Base-by-base conservation (phyloP, 2,113 vertebrate genomes). In the Salvelinus alpinus region DNA sequence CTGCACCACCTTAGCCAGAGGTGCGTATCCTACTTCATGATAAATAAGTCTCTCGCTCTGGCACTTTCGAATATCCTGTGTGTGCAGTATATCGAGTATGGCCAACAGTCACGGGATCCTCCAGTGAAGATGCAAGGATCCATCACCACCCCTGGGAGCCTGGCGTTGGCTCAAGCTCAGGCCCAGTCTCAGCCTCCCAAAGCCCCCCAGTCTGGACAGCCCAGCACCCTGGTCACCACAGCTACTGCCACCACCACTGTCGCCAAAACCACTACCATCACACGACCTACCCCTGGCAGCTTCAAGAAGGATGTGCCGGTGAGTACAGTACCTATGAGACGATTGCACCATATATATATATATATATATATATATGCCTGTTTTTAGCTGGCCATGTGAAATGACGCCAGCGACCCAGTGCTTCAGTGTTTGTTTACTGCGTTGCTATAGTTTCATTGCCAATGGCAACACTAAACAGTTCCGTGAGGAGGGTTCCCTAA, bases 81-180 rank as follows among this genome's bases (percentile, higher is more conserved):
- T 73, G 90, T 91, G 73, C 82, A 99, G 98, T 99, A 99, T 92
- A 98, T 99, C 22, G 97, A 99, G 86, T 99, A 99, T 59, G 98
- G 97, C 85, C 98, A 99, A 87, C 98, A 99, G 84, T 99, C 98
- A 82, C 94, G 98, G 94, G 98, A 99, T 82, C 98, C 98, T 92
- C 98, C 98, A 81, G 98, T 98, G 92, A 99, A 99, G 94, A 99
- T 99, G 97, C 98, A 99, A 86, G 98, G 97, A 60, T 98, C 97
- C 79, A 97, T 99, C 90, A 99, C 97, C 76, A 99, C 98, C 27
- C 98, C 97, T 64, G 97, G 98, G 83, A 99, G 97, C 88, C 94
- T 98, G 93, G 98, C 97, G 88, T 91, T 96, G 85, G 95, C 95
- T 76, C 94, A 95, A 77, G 93, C 93, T 51, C 94, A 96, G 83